Evolutionary conservation across 1,140 invertebrate genomes (phyloP).

Genomic region (Chrysomallon squamiferum): DNA sequence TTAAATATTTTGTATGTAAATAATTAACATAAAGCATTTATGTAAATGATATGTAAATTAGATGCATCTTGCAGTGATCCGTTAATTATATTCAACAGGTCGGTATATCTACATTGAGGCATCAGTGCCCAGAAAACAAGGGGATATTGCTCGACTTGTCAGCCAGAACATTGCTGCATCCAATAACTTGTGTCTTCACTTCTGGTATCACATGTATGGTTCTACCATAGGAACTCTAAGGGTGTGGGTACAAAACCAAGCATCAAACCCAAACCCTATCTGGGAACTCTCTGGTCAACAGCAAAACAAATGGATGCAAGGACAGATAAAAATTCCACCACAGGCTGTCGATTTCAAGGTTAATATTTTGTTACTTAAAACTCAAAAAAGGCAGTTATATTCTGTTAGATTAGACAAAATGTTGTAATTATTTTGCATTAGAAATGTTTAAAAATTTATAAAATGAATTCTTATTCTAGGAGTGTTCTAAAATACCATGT

Average conservation of each 20-base stretch:
- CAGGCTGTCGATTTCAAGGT: constrained; percentile 37
- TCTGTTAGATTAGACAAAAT: background rate
- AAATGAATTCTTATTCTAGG: too few species aligned
- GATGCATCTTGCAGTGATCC: too few species aligned
- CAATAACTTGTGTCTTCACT: constrained; percentile 33
- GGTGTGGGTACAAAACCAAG: constrained; percentile 30
- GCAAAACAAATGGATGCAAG: constrained; percentile 31
- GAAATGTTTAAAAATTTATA: too few species aligned
- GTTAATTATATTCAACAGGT: constrained; percentile 32
- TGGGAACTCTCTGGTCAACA: constrained; percentile 40
- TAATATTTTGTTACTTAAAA: background rate
- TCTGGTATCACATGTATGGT: constrained; percentile 60
- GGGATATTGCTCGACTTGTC: constrained; percentile 46
- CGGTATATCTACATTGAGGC: constrained; percentile 58
- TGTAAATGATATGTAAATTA: too few species aligned
- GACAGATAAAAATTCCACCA: constrained; percentile 27
- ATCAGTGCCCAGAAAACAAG: constrained; percentile 37
- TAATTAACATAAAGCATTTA: too few species aligned
- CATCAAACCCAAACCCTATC: constrained; percentile 33
- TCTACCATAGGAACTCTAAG: constrained; percentile 31
- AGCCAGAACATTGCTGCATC: constrained; percentile 35
- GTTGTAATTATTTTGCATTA: too few species aligned
- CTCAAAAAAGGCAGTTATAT: background rate
- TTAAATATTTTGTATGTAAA: too few species aligned
- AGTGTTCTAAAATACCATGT: too few species aligned